Evolutionary conservation across 2,797 vertebrate species (phyloP).

Genomic region (Pipistrellus kuhlii): DNA sequence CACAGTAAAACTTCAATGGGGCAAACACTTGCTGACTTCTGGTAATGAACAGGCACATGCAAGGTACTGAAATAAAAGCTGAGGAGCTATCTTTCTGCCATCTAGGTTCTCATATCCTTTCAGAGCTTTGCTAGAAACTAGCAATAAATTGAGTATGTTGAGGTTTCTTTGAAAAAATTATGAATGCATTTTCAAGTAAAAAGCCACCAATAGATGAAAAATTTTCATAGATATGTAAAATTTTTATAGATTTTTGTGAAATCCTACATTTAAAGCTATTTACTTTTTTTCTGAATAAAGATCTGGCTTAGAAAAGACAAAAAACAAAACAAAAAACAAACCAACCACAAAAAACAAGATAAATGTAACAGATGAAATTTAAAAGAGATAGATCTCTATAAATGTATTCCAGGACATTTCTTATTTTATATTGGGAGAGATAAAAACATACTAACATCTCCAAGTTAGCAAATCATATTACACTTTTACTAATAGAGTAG

Average conservation of each 20-base stretch:
- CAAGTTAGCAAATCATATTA: not conserved
- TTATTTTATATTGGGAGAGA: slow-evolving; percentile 4
- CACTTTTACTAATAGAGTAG: slow-evolving; percentile 27
- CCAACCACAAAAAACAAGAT: not conserved
- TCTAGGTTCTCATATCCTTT: not conserved
- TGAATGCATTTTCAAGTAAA: slow-evolving; percentile 25
- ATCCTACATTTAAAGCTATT: not conserved
- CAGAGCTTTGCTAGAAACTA: not conserved
- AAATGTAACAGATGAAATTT: not conserved
- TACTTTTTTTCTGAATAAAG: not conserved
- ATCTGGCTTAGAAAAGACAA: not conserved
- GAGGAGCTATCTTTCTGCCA: not conserved
- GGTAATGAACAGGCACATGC: not conserved
- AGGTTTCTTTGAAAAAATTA: slow-evolving; percentile 1
- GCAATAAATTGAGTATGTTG: not conserved
- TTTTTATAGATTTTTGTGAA: not conserved
- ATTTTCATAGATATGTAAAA: not conserved
- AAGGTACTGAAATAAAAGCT: not conserved
- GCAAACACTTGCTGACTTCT: not conserved
- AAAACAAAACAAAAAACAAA: not conserved
- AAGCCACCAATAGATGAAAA: not conserved
- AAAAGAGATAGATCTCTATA: not conserved
- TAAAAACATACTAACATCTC: not conserved
- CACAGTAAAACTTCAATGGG: not conserved
- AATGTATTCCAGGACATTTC: not conserved